Evolutionary conservation across 2,797 vertebrate species (phyloP).

Genomic region (Rhadinocentrus ornatus): DNA sequence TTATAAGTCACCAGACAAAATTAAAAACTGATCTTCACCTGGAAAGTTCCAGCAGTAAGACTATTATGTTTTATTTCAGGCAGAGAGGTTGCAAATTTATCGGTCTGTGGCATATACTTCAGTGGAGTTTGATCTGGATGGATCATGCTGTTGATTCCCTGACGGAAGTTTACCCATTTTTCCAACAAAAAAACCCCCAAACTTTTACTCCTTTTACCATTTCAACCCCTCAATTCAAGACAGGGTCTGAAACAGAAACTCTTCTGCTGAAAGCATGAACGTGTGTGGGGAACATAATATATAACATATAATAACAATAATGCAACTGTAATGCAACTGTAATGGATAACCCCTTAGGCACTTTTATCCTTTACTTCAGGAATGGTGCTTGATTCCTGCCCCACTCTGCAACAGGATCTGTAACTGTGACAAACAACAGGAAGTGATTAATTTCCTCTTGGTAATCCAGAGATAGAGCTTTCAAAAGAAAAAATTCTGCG

Average conservation of each 20-base stretch:
- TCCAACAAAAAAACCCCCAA: conserved; percentile 1
- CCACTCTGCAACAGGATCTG: conserved; percentile 12
- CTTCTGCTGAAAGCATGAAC: not conserved
- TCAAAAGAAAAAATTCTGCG: not conserved
- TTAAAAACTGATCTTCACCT: not conserved
- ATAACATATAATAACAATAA: no score
- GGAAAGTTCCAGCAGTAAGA: not conserved
- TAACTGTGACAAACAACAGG: conserved; percentile 17
- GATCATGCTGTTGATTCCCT: no score
- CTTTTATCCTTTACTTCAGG: conserved; percentile 27
- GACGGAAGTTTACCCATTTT: not conserved
- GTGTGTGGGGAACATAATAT: conserved; percentile 1
- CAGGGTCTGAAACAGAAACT: not conserved
- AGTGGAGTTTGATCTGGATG: no score
- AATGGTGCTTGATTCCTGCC: conserved; percentile 22
- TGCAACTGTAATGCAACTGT: not conserved
- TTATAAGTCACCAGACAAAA: not conserved
- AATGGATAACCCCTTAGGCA: conserved; percentile 20
- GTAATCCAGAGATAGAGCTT: conserved; percentile 13
- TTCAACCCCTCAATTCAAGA: not conserved
- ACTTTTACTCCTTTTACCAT: not conserved
- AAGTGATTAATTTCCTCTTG: conserved; percentile 44
- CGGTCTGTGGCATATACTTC: no score
- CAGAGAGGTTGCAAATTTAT: not conserved
- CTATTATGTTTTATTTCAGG: not conserved